A percentile compares a stretch with the other conserved stretches of the same genome.
These are phyloP conservation scores for Venustaconcha ellipsiformis DNA, from an alignment of 1,140 invertebrate species.

Conservation along the genomic window DNA sequence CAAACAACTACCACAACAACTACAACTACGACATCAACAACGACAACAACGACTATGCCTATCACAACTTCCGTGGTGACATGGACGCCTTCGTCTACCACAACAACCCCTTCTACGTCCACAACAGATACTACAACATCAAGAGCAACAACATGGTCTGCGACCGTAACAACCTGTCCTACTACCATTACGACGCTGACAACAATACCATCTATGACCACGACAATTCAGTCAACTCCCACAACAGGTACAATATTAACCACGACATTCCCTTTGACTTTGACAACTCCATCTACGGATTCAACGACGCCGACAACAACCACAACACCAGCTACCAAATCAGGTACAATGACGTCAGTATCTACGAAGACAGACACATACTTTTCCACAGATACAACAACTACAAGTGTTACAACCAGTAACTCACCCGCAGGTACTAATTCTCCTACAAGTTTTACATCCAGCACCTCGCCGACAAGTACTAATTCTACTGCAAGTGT, in stretches of 20 bases:
- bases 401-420: no score
- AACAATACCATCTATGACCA: neutral
- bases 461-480: no score
- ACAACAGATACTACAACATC: neutral
- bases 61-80: neutral
- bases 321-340: conserved; percentile 16
- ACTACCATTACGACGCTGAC: neutral
- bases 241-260: conserved; percentile 1
- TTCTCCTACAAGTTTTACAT: no score
- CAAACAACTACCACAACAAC: neutral
- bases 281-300: neutral
- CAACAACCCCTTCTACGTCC: conserved; percentile 3
- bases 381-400: no score
- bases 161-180: neutral
- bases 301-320: conserved; percentile 10
- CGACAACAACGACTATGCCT: neutral
- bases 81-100: neutral
- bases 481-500: no score
- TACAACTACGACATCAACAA: neutral
- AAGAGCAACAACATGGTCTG: neutral
- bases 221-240: neutral
- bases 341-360: neutral
- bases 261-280: conserved; percentile 5
- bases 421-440: no score
- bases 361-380: no score